phyloP scores from a whole-genome alignment of 1,140 invertebrate genomes.

The Apis mellifera region Amel_HAv3.1 CM009933.2:8434001-8434500 shows the following conservation, averaged over 20 bases:
- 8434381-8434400: neutral
- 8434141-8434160: no score
- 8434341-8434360: conserved; percentile 41
- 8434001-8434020: no score
- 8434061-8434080: no score
- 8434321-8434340: conserved; percentile 38
- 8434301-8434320: conserved; percentile 15
- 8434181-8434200: conserved; percentile 19
- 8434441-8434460: conserved; percentile 39
- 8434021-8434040: no score
- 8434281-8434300: conserved; percentile 52
- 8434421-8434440: conserved; percentile 12
- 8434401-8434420: conserved; percentile 11
- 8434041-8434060: no score
- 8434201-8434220: conserved; percentile 56
- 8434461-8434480: neutral
- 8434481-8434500: no score
- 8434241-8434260: conserved; percentile 34
- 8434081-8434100: neutral
- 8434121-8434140: no score
- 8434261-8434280: conserved; percentile 55
- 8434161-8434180: neutral
- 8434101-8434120: no score
- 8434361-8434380: conserved; percentile 48
- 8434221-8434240: conserved; percentile 11